Base-by-base conservation (phyloP, 2,888 invertebrate genomes). In the Ectemnius cavifrons region DNA sequence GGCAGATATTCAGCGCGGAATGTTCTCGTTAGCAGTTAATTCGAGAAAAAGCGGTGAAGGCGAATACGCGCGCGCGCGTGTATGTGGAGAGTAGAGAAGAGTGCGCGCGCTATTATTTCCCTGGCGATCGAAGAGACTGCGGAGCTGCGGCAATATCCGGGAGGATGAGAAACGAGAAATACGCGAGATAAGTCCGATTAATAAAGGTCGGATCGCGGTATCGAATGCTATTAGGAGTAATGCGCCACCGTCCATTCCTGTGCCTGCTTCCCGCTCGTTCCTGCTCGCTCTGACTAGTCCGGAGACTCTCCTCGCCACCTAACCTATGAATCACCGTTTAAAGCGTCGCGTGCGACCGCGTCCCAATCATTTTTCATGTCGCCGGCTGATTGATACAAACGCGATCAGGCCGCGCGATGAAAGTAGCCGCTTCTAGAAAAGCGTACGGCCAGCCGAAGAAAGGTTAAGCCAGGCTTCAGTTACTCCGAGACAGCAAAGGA, bases 331-430 rank as follows among this genome's bases (percentile, higher is more conserved):
- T 87, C 86, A 84, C 79, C 83, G 84, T 84, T 85, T 84, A 85
- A 81, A 79, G 75, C 79, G 78, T 84, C 82, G 86, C 86, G 86
- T 83, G 84, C 69, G 67, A 76, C 67, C 56, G 75, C 79, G 74
- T 79, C 78, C 77, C 83, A 86, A 87, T 86, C 86, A 88, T 88
- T 88, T 88, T 87, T 88, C 88, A 87, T 78, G 88, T 88, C 86
- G 71, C 57, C 71, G 65, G 65, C 77, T 86, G 88, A 88, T 88
- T 86, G 86, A 87, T 88, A 88, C 83, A 83, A 88, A 87, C 83
- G 84, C 79, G 84, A 81, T 77, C 81, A 60, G 68, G 72, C 79
- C 74, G 79, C 64, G 79, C 65, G 66, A 71, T 63, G 69, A 62
- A 62, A 70, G 45, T 20, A 59, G 37, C 60, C 71, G 64, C 57